A percentile compares a stretch with the other conserved stretches of the same genome.
These are phyloP conservation scores for Monomorium pharaonis DNA, from an alignment of 1,140 invertebrate genomes.

Conservation along the genomic window DNA sequence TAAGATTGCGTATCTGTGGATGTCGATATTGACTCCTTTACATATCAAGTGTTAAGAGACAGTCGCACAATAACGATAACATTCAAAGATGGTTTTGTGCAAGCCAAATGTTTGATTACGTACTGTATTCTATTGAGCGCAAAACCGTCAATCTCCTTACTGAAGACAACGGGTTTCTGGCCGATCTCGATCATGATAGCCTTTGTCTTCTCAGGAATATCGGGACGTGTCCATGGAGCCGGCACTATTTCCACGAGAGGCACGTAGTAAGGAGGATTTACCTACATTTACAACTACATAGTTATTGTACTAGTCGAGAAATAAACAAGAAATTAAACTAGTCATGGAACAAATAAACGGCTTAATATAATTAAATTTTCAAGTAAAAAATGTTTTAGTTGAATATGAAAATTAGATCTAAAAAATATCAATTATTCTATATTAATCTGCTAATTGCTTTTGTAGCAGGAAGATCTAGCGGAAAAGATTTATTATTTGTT, in stretches of 20 bases:
- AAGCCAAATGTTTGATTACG: slow-evolving; percentile 1
- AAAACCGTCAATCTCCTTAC: slow-evolving; percentile 96
- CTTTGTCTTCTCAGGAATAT: slow-evolving; percentile 89
- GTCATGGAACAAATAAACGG: no score
- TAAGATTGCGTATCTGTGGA: slow-evolving; percentile 94
- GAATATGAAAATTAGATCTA: no score
- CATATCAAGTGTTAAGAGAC: not conserved
- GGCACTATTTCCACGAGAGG: slow-evolving; percentile 97
- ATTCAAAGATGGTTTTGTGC: not conserved
- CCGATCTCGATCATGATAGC: slow-evolving; percentile 95
- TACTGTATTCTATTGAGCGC: slow-evolving; percentile 97
- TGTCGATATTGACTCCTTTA: slow-evolving; percentile 16
- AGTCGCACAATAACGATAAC: not conserved
- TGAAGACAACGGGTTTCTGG: slow-evolving; percentile 94
- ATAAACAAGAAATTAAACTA: no score
- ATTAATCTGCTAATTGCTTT: not conserved
- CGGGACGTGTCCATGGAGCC: slow-evolving; percentile 93
- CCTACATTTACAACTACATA: slow-evolving; percentile 80
- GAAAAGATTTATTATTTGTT: slow-evolving; percentile 6
- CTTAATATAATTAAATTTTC: no score
- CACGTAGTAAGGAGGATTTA: slow-evolving; percentile 98
- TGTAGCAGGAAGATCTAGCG: not conserved
- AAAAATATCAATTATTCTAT: not conserved
- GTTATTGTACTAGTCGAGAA: not conserved
- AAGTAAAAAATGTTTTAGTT: no score